A percentile compares a stretch with the other conserved stretches of the same genome.
Evolutionary conservation across 1,140 invertebrate species (phyloP).

Genomic region (Coenobita brevimanus): DNA sequence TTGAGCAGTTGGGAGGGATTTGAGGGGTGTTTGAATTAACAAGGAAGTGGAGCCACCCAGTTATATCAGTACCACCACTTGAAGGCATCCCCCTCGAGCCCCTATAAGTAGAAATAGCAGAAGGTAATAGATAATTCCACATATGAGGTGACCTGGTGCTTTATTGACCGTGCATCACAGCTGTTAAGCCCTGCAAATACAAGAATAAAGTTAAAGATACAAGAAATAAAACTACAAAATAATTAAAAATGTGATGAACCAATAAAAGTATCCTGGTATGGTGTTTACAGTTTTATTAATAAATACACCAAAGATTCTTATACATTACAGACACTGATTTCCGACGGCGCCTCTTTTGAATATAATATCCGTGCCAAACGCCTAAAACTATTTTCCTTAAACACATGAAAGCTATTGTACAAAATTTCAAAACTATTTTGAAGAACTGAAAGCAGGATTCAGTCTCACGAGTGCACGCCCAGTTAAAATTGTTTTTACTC

Average conservation of each 20-base stretch:
- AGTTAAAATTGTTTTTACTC: conserved; percentile 45
- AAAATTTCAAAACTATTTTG: conserved; percentile 28
- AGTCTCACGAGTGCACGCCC: conserved; percentile 9
- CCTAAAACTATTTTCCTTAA: conserved; percentile 59
- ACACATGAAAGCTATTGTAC: conserved; percentile 40
- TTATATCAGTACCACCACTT: too few species aligned
- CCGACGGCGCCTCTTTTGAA: conserved; percentile 53
- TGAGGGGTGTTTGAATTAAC: too few species aligned
- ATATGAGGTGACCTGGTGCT: conserved; percentile 46
- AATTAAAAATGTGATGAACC: conserved; percentile 42
- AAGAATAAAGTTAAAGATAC: conserved; percentile 32
- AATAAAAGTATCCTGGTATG: conserved; percentile 45
- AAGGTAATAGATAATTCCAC: conserved; percentile 56
- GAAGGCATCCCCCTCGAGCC: too few species aligned
- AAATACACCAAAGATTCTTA: conserved; percentile 58
- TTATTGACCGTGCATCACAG: conserved; percentile 62
- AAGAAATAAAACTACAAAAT: background rate
- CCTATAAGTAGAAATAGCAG: background rate
- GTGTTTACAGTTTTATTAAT: conserved; percentile 67
- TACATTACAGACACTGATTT: conserved; percentile 53
- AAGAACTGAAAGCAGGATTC: conserved; percentile 24
- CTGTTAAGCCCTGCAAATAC: conserved; percentile 59
- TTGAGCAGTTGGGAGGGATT: too few species aligned
- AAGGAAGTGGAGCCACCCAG: too few species aligned
- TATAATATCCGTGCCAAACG: conserved; percentile 61